phyloP scores from a whole-genome alignment of 2,888 invertebrate genomes.

The Rhorus exstirpatorius region DNA sequence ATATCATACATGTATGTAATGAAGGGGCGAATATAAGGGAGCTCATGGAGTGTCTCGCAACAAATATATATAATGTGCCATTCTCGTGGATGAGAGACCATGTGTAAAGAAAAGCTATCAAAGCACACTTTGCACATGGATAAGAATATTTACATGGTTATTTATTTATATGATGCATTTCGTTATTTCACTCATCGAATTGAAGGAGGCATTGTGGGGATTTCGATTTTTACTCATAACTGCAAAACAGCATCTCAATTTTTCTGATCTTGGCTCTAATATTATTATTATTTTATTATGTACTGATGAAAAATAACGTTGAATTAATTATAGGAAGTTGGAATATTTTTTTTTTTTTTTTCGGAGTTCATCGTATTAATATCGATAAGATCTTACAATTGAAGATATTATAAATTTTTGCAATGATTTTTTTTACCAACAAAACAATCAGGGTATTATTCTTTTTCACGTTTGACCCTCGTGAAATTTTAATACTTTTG shows the following conservation, averaged over 20 bases:
- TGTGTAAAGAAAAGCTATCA: conserved; percentile 41
- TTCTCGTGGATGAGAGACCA: conserved; percentile 47
- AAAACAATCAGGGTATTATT: no score
- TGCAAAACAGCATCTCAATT: not conserved
- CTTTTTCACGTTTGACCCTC: no score
- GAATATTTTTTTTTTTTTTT: not conserved
- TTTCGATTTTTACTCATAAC: not conserved
- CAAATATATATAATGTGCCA: conserved; percentile 40
- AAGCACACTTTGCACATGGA: conserved; percentile 24
- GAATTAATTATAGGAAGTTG: no score
- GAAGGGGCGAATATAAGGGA: conserved; percentile 56
- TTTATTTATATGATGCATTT: no score
- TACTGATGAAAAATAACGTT: no score
- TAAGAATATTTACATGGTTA: conserved; percentile 16
- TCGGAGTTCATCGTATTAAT: no score
- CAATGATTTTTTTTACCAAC: no score
- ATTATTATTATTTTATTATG: no score
- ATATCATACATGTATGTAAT: conserved; percentile 41
- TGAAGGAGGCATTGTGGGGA: conserved; percentile 6
- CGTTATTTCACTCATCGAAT: conserved; percentile 4
- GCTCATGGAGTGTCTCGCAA: conserved; percentile 24
- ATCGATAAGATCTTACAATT: no score
- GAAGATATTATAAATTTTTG: no score
- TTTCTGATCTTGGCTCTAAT: not conserved
- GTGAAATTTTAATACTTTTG: no score